Conservation (phyloP, 2,113 vertebrate genomes). For the Nothocercus nigrocapillus region DNA sequence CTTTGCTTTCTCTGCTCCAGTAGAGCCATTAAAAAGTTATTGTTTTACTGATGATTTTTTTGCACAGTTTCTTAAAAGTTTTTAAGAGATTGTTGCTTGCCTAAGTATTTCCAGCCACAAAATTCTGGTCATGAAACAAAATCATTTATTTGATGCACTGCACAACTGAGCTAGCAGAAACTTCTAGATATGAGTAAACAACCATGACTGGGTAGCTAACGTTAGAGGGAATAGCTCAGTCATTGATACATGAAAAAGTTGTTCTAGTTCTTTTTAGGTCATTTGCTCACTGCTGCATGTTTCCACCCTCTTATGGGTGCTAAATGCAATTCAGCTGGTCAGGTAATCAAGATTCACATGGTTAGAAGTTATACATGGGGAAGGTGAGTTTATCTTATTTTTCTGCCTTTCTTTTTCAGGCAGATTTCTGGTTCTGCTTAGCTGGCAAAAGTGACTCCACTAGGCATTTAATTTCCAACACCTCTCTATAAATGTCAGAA, state of each 20-base stretch:
- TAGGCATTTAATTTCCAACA: not conserved
- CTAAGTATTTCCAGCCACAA: not conserved
- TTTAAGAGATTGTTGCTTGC: not conserved
- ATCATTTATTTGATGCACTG: not conserved
- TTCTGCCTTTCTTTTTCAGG: not conserved
- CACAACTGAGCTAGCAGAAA: not conserved
- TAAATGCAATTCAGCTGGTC: not conserved
- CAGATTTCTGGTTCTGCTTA: not conserved
- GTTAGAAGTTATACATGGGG: not conserved
- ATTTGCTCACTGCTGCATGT: not conserved
- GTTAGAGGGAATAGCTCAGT: not conserved
- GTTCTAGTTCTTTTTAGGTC: not conserved
- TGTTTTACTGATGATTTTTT: not conserved
- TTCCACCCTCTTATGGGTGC: not conserved
- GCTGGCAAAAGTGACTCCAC: not conserved
- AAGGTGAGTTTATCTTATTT: not conserved
- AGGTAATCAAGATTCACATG: accelerated
- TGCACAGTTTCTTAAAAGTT: not conserved
- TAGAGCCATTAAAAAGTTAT: not conserved
- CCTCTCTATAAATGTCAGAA: not conserved
- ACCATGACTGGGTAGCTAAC: not conserved
- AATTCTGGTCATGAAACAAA: not conserved
- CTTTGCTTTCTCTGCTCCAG: not conserved
- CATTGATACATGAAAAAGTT: not conserved
- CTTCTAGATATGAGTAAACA: not conserved